phyloP scores from a whole-genome alignment of 2,888 invertebrate species.

The Bugulina stolonifera region DNA sequence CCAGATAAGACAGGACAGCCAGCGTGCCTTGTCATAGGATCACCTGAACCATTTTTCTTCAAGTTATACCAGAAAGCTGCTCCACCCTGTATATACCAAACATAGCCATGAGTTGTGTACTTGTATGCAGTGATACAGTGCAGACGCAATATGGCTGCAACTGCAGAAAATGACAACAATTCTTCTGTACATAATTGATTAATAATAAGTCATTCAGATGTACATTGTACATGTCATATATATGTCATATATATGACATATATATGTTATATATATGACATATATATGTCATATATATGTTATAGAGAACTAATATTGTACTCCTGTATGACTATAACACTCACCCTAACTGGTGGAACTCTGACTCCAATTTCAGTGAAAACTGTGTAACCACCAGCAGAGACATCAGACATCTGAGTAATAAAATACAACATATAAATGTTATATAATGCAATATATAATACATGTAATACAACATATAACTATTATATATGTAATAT shows the following conservation, averaged over 20 bases:
- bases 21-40: slow-evolving; percentile 84
- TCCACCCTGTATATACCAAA: slow-evolving; percentile 59
- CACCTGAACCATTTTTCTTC: slow-evolving; percentile 83
- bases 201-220: no score
- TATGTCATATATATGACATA: no score
- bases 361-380: slow-evolving; percentile 81
- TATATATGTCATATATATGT: no score
- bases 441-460: neutral
- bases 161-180: no score
- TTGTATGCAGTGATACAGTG: no score
- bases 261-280: no score
- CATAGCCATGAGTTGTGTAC: no score
- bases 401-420: slow-evolving; percentile 98
- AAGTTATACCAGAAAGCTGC: slow-evolving; percentile 95
- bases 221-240: no score
- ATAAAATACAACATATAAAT: neutral
- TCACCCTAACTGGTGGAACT: slow-evolving; percentile 72
- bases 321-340: no score
- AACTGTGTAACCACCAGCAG: slow-evolving; percentile 94
- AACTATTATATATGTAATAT: neutral
- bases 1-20: slow-evolving; percentile 97
- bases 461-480: neutral
- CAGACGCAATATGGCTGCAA: no score
- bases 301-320: no score
- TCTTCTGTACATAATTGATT: no score